Percentiles rank a stretch among this genome's conserved stretches.
phyloP scores from a whole-genome alignment of 92 coral and sea anemone species.

The Paramuricea clavata region DNA sequence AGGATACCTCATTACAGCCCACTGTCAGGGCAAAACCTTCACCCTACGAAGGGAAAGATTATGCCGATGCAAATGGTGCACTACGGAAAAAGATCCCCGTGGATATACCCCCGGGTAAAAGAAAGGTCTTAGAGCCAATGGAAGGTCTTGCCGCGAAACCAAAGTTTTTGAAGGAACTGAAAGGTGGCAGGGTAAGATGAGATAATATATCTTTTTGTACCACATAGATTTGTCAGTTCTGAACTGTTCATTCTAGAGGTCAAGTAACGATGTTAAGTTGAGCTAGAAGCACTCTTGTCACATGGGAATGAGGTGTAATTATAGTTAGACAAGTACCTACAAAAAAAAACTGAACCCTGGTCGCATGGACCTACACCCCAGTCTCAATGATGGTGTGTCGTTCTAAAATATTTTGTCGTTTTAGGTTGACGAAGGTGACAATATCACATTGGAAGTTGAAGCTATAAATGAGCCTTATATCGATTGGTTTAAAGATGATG shows the following conservation, averaged over 20 bases:
- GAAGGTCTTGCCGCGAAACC: constrained; percentile 17
- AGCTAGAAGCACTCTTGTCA: no score
- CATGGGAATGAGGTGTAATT: no score
- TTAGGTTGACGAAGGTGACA: constrained; percentile 32
- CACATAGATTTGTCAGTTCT: no score
- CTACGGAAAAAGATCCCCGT: constrained; percentile 32
- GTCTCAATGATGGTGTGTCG: no score
- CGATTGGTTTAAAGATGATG: constrained; percentile 80
- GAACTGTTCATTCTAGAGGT: no score
- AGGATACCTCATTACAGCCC: background rate
- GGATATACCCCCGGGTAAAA: constrained; percentile 9
- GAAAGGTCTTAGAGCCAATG: background rate
- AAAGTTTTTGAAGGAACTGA: constrained; percentile 19
- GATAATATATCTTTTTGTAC: background rate
- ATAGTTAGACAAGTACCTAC: no score
- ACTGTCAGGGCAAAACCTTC: constrained; percentile 1
- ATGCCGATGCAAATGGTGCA: background rate
- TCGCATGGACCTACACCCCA: no score
- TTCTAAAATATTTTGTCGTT: background rate
- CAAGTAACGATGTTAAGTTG: no score
- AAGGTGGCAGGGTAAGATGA: constrained; percentile 30
- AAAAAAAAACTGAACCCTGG: no score
- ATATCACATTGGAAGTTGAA: constrained; percentile 26
- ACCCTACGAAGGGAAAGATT: background rate
- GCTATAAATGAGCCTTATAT: constrained; percentile 62